Evolutionary conservation across 2,113 vertebrate genomes (phyloP).

Genomic region (Saguinus midas): DNA sequence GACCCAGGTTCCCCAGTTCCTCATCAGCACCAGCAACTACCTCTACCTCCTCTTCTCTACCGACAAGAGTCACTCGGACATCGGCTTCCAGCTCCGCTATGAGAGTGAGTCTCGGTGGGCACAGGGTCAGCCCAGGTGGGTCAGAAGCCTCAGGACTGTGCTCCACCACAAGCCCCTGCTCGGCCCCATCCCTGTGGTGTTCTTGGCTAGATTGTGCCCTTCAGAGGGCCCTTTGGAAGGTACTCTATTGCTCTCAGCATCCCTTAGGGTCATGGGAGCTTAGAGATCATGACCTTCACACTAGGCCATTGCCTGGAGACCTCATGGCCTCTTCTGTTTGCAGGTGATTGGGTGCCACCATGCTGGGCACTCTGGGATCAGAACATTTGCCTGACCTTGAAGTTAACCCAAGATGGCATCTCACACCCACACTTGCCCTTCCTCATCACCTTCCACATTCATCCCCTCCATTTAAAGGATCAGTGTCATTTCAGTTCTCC

Average conservation of each 20-base stretch:
- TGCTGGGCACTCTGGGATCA: no score
- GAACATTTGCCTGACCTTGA: not conserved
- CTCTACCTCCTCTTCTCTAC: constrained; percentile 97
- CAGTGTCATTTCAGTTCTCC: not conserved
- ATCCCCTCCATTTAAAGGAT: not conserved
- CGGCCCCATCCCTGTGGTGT: rapidly evolving
- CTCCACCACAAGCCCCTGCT: not conserved
- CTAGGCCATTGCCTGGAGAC: rapidly evolving
- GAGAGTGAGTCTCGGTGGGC: constrained; percentile 89
- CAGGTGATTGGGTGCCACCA: rapidly evolving
- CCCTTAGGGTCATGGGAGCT: not conserved
- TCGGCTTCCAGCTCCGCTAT: constrained; percentile 97
- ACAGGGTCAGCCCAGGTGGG: rapidly evolving
- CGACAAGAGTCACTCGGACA: constrained; percentile 97
- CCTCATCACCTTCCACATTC: not conserved
- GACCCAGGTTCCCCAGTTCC: constrained; percentile 98
- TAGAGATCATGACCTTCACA: not conserved
- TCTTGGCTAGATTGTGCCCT: not conserved
- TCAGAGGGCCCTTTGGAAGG: not conserved
- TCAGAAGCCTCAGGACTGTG: rapidly evolving
- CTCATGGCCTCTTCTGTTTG: not conserved
- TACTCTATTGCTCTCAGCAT: not conserved
- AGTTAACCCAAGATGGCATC: not conserved
- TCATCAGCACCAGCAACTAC: constrained; percentile 98
- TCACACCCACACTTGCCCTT: not conserved